These are phyloP conservation scores for Psophia crepitans DNA, from an alignment of 2,113 vertebrate genomes.

Conservation along the genomic window DNA sequence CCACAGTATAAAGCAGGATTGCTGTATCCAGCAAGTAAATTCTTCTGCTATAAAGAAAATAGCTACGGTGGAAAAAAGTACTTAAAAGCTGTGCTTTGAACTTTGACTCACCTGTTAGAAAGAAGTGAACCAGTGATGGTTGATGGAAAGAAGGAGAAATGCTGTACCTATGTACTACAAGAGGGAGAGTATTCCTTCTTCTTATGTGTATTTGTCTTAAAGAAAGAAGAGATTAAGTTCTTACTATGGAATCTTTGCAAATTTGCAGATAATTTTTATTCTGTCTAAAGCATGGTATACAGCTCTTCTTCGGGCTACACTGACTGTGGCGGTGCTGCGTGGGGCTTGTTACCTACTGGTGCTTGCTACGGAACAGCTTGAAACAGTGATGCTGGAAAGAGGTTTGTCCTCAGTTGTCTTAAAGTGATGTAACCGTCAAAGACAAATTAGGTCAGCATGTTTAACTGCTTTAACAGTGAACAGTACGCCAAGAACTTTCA, in stretches of 20 bases:
- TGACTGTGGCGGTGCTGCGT: fast-evolving
- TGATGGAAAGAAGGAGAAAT: not conserved
- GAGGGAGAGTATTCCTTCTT: not conserved
- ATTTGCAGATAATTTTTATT: not conserved
- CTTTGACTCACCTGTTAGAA: not conserved
- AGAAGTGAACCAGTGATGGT: not conserved
- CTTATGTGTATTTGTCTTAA: not conserved
- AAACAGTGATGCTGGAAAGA: not conserved
- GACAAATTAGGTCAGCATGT: conserved; percentile 36
- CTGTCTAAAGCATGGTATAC: not conserved
- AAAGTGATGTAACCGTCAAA: conserved; percentile 10
- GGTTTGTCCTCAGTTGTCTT: conserved; percentile 42
- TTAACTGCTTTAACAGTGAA: not conserved
- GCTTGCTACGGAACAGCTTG: not conserved
- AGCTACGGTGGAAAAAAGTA: not conserved
- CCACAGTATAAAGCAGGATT: not conserved
- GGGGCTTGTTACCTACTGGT: not conserved
- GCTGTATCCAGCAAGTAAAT: not conserved
- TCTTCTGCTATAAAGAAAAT: not conserved
- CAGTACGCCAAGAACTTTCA: not conserved
- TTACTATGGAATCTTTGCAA: not conserved
- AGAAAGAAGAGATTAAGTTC: not conserved
- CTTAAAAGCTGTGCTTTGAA: conserved; percentile 25
- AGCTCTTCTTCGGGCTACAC: not conserved
- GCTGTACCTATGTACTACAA: not conserved